phyloP scores from a whole-genome alignment of 64 coral and sea anemone species.

The Stichodactyla helianthus region DNA sequence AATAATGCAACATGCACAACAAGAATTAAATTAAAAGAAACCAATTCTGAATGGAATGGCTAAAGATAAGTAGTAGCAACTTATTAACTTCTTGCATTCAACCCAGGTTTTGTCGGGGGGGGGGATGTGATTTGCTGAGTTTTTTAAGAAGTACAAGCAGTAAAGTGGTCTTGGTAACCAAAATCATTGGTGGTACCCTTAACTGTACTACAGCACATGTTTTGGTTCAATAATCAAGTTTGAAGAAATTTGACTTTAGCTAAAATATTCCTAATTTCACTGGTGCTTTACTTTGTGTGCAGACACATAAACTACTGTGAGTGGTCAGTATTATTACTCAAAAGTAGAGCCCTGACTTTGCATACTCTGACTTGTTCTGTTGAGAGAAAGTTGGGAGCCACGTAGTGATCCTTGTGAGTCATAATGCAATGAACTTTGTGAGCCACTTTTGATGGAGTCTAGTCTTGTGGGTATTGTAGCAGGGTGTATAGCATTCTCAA shows the following conservation, averaged over 20 bases:
- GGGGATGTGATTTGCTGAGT: neutral
- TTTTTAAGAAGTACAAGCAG: neutral
- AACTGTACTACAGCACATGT: too few relatives aligned
- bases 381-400: constrained; percentile 77
- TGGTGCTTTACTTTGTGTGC: too few relatives aligned
- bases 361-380: constrained; percentile 60
- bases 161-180: neutral
- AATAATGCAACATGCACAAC: too few relatives aligned
- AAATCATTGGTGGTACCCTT: neutral
- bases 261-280: too few relatives aligned
- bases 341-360: constrained; percentile 23
- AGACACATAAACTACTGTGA: too few relatives aligned
- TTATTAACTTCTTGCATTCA: too few relatives aligned
- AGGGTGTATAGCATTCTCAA: constrained; percentile 65
- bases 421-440: constrained; percentile 75
- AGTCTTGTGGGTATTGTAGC: constrained; percentile 31
- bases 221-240: too few relatives aligned
- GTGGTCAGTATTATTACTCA: neutral
- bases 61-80: too few relatives aligned
- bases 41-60: too few relatives aligned
- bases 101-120: neutral
- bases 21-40: too few relatives aligned
- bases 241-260: too few relatives aligned
- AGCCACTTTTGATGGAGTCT: constrained; percentile 50
- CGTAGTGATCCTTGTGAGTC: constrained; percentile 69